A percentile compares a stretch with the other conserved stretches of the same genome.
phyloP scores from a whole-genome alignment of 2,797 vertebrate genomes.

The Xiphorhynchus erythropygius region DNA sequence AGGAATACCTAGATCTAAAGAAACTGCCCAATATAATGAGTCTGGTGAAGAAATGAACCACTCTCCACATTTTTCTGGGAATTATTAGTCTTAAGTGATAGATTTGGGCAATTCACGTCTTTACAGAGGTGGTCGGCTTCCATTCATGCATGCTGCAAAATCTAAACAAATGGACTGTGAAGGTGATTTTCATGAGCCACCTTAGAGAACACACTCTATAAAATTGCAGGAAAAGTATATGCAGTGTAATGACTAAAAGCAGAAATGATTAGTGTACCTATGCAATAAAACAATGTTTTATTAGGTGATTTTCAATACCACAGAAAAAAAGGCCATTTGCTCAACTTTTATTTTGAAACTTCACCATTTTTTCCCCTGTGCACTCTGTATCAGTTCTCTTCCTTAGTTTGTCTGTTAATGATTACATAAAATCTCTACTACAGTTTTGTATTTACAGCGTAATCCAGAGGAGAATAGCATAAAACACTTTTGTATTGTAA shows the following conservation, averaged over 20 bases:
- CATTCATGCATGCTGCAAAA: background rate
- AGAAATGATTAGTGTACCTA: background rate
- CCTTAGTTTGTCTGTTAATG: background rate
- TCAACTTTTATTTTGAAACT: background rate
- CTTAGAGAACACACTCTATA: background rate
- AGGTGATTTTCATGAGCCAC: slow-evolving; percentile 43
- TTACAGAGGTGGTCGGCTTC: background rate
- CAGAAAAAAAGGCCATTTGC: background rate
- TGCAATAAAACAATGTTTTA: slow-evolving; percentile 10
- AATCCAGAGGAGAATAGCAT: slow-evolving; percentile 1
- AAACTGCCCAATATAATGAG: background rate
- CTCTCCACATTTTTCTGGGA: background rate
- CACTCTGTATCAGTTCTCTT: background rate
- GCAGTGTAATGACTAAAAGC: background rate
- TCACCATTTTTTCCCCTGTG: background rate
- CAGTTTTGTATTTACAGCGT: background rate
- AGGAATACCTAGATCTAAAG: background rate
- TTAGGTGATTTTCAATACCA: slow-evolving; percentile 14
- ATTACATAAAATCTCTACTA: background rate
- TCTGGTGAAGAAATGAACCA: background rate
- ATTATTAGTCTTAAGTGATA: background rate
- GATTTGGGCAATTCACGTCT: background rate
- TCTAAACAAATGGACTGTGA: slow-evolving; percentile 30
- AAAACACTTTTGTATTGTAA: background rate
- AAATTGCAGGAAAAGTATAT: slow-evolving; percentile 1